Evolutionary conservation across 2,113 vertebrate genomes (phyloP), one percentile per base, ranked within the genome.

Genomic region (Hypocryptadius cinnamomeus): DNA sequence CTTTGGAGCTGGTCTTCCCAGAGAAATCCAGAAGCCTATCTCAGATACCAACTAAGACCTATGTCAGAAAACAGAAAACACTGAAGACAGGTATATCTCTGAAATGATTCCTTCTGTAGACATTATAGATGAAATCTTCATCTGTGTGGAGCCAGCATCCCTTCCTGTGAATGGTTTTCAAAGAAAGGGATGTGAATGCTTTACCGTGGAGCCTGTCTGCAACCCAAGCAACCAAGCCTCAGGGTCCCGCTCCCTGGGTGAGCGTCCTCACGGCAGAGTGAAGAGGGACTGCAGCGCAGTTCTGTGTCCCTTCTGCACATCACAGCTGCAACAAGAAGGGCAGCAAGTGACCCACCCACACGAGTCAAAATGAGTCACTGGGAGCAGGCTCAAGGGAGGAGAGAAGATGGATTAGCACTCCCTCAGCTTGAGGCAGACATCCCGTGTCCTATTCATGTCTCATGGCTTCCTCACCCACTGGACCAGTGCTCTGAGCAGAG

Each of bases 241-340:
- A 39, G 63, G n/a, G 60, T 44, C 48, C 70, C 3, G 1, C 17
- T 78, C 50, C 24, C 50, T 1, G 2, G 27, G 21, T 1, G 9
- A 89, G 28, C 0, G 0, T 24, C 56, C 21, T 47, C 56, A 8
- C 3, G 0, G 0, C 47, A 59, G 65, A 71, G 89, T 0, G 1
- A 45, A 48, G 48, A 35, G 40, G 2, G 3, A 35, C 25, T 13
- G 37, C 42, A n/a, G 54, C 0, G 0, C 3, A 2, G 40, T 6
- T 66, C 54, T 82, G 28, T 21, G 61, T 64, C 70, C 70, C 42
- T 72, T 35, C 86, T 59, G 57, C 21, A 25, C 54, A 20, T 4
- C 61, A 70, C 28, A 21, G 37, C 42, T 80, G 59, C 68, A 39
- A 5, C 5, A 48, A 69, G 33, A 79, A 73, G 47, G 60, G 39